Base-by-base conservation (phyloP, 2,113 vertebrate species). In the Haemorhous mexicanus region DNA sequence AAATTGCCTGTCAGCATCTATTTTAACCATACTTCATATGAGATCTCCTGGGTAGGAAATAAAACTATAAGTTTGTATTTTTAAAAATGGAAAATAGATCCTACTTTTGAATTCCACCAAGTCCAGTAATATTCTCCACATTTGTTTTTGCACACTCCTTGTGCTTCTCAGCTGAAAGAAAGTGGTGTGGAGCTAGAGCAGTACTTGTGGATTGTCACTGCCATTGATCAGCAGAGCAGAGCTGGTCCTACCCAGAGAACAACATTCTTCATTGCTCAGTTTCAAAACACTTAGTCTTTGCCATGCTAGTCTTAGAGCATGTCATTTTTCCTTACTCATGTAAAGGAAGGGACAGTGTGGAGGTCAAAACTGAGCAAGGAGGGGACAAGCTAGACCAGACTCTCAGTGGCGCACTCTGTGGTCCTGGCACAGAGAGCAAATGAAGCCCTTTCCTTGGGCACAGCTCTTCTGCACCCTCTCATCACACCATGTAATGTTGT, bases 391-490 rank as follows among this genome's bases (percentile, higher is more conserved):
- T 63, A 30, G 33, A 55, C 16, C 21, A 43, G 35, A 19, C 27
- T 72, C 23, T 64, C n/a, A 33, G 53, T 64, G 63, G 11, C 37
- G 30, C 53, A 17, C 13, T 64, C 24, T 19, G 8, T 59, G 35
- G 23, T 30, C 14, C 59, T 70, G 46, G 13, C 35, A 33, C 11
- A 39, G n/a, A 61, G 7, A 59, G 26, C 35, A 22, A 69, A 10
- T 19, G 11, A 81, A 91, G 30, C 26, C 18, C 26, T 58, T 32
- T 39, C 33, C 30, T 49, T 69, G 56, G 33, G 16, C 52, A 35
- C 0, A 0, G 30, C 41, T 91, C 22, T 68, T 82, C 56, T 59
- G 10, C 0, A 0, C 30, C 19, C 13, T 84, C 39, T 46, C 16
- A 0, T 55, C 21, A 67, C 33, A 32, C 3, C 3, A 0, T 23